Evolutionary conservation across 2,113 vertebrate genomes (phyloP), one percentile per base, ranked within the genome.

Genomic region (Pavo muticus): DNA sequence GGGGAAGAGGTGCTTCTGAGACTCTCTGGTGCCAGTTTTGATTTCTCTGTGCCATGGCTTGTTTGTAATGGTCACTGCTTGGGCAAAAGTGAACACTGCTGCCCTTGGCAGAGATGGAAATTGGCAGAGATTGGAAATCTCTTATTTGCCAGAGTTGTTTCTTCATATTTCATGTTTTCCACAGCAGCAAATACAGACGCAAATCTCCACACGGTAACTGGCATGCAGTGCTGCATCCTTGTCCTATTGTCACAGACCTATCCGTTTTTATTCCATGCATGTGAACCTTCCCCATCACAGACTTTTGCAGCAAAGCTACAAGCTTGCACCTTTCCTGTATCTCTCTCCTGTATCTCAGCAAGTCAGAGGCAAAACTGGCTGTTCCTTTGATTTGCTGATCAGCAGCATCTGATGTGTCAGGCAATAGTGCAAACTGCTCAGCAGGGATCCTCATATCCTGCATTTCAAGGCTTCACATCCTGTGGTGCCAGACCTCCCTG

Each of bases 11-110:
- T 4, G 0, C 30, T 84, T 86, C 40, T 0, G 0, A 76, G 48
- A 35, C 0, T 0, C 20, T 45, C 44, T 52, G 3, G 1, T 92
- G 73, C 18, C n/a, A 61, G 10, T 42, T 76, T 57, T 9, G 2
- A 35, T 70, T 54, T 19, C 9, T 48, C 30, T 44, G 17, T 69
- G 69, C 37, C 4, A 2, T 1, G 13, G 39, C 40, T 79, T 50
- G 29, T 70, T 79, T 65, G 82, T 48, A 74, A 13, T 5, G 3
- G 78, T 35, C 5, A 2, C 16, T 18, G 14, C 47, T 82, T 8
- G 1, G 52, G 42, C 39, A 82, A 63, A 74, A 47, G 35, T 64
- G 32, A 65, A 42, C 8, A 14, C 39, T 37, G 42, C 63, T 54
- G n/a, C 54, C 39, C 57, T 78, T 82, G 67, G 52, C 7, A 7